Percentiles rank a stretch among this genome's conserved stretches.
Evolutionary conservation across 2,797 vertebrate species (phyloP).

Genomic region (Yasuhikotakia modesta): DNA sequence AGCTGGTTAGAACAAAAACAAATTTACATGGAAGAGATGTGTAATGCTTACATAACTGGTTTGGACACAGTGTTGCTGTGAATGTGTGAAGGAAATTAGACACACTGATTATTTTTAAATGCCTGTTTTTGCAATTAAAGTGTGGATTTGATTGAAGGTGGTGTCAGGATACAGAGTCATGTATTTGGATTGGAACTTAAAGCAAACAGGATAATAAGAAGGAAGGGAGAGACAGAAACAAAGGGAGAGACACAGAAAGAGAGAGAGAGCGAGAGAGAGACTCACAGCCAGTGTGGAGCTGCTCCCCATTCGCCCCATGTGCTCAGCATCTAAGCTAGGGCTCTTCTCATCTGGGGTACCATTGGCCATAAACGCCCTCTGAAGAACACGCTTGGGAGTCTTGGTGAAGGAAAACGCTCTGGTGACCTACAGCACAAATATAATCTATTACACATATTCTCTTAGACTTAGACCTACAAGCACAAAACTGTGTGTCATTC

Average conservation of each 20-base stretch:
- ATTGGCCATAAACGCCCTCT: conserved; percentile 87
- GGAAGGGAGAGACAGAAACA: not conserved
- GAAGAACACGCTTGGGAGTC: conserved; percentile 92
- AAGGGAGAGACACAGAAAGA: not conserved
- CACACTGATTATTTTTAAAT: too few relatives aligned
- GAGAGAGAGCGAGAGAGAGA: not conserved
- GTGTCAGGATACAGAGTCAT: not conserved
- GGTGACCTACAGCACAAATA: conserved; percentile 83
- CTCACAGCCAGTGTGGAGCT: conserved; percentile 89
- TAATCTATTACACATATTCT: not conserved
- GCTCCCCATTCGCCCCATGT: conserved; percentile 77
- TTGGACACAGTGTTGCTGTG: not conserved
- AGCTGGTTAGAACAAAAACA: not conserved
- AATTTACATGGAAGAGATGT: not conserved
- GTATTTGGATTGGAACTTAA: not conserved
- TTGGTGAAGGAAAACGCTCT: conserved; percentile 96
- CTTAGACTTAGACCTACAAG: too few relatives aligned
- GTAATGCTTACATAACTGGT: not conserved
- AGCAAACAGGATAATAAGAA: conserved; percentile 17
- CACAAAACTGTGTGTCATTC: conserved; percentile 7
- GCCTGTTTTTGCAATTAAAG: not conserved
- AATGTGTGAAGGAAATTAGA: not conserved
- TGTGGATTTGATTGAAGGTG: not conserved
- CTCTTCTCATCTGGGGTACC: conserved; percentile 83
- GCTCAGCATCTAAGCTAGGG: conserved; percentile 74